These are phyloP conservation scores for Xyrichtys novacula DNA, from an alignment of 2,797 vertebrate species.

Conservation along the genomic window DNA sequence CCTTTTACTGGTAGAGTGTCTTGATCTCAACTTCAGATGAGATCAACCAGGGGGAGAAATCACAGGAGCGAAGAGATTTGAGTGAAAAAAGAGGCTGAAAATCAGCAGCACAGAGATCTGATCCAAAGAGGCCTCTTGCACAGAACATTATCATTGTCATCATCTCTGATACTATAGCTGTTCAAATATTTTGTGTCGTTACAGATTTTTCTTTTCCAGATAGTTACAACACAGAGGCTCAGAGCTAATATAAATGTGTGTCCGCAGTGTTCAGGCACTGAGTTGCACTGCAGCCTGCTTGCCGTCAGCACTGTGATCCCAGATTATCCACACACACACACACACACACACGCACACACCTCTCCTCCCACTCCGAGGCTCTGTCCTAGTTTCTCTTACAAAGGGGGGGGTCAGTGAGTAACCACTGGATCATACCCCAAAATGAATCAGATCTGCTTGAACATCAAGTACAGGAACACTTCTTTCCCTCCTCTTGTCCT, in stretches of 20 bases:
- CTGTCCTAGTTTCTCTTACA: constrained; percentile 52
- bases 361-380: constrained; percentile 43
- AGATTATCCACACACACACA: constrained; percentile 60
- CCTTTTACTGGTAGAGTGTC: constrained; percentile 25
- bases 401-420: constrained; percentile 43
- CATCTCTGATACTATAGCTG: not conserved
- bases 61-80: constrained; percentile 21
- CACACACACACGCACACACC: constrained; percentile 46
- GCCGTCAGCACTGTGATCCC: constrained; percentile 57
- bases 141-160: not conserved
- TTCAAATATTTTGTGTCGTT: not conserved
- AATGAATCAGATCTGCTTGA: constrained; percentile 34
- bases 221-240: not conserved
- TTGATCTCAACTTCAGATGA: constrained; percentile 36
- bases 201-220: not conserved
- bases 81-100: constrained; percentile 12
- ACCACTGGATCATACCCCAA: constrained; percentile 38
- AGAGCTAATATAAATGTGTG: not conserved
- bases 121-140: constrained; percentile 1
- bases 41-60: constrained; percentile 20
- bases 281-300: constrained; percentile 33
- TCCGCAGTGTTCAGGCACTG: constrained; percentile 2
- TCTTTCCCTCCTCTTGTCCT: constrained; percentile 5
- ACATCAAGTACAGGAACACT: constrained; percentile 17
- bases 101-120: not conserved